Conservation (phyloP, 2,113 vertebrate species). For the Hepsetus odoe region DNA sequence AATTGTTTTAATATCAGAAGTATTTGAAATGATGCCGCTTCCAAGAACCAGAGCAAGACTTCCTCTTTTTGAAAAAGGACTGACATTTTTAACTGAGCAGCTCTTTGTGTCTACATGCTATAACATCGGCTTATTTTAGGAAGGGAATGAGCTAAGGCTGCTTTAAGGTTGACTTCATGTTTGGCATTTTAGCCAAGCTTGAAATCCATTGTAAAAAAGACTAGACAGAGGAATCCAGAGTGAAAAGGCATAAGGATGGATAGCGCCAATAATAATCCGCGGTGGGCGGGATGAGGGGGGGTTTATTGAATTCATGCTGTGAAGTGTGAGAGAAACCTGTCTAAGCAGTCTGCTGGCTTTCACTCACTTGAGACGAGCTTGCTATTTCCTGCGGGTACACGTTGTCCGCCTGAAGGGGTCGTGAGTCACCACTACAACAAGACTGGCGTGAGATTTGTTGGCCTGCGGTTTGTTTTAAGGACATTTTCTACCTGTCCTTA, state of each 20-base stretch:
- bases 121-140: background rate
- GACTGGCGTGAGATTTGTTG: background rate
- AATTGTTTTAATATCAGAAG: background rate
- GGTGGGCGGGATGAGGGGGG: background rate
- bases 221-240: background rate
- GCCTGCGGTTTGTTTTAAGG: background rate
- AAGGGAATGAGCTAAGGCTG: background rate
- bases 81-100: background rate
- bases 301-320: background rate
- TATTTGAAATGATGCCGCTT: background rate
- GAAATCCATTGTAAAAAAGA: background rate
- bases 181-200: background rate
- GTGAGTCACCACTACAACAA: conserved; percentile 21
- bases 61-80: background rate
- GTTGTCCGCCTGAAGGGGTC: background rate
- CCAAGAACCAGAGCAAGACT: background rate
- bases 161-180: background rate
- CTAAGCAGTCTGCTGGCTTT: conserved; percentile 17
- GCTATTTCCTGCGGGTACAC: background rate
- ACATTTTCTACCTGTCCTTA: background rate
- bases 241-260: background rate
- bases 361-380: background rate
- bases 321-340: conserved; percentile 17
- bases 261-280: background rate
- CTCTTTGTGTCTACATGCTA: background rate